Conservation (phyloP, 1,140 invertebrate species). For the Drosophila littoralis region DNA sequence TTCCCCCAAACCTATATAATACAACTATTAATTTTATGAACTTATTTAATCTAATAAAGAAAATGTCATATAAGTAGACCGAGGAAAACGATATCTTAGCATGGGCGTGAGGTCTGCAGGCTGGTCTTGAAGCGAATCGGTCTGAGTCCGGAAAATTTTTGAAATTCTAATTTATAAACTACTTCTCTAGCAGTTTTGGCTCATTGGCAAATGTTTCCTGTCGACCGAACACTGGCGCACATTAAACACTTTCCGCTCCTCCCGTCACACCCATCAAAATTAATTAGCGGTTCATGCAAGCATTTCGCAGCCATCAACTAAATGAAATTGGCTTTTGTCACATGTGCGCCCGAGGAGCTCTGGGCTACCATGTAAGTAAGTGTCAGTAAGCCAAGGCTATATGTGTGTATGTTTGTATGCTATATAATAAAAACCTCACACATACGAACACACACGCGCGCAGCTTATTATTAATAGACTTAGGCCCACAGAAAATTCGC, state of each 20-base stretch:
- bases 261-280: slow-evolving; percentile 19
- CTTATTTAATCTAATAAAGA: too few species aligned
- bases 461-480: slow-evolving; percentile 55
- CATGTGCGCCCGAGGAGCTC: slow-evolving; percentile 24
- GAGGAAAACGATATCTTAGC: too few species aligned
- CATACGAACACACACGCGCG: slow-evolving; percentile 12
- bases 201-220: neutral
- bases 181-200: neutral
- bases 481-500: slow-evolving; percentile 25
- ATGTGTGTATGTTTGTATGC: slow-evolving; percentile 18
- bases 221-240: neutral
- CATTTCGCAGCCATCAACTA: slow-evolving; percentile 44
- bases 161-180: slow-evolving; percentile 12
- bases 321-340: slow-evolving; percentile 61
- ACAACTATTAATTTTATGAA: too few species aligned
- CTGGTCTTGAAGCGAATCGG: neutral
- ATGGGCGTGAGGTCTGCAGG: too few species aligned
- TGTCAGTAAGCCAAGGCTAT: slow-evolving; percentile 40
- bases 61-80: too few species aligned
- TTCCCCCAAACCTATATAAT: too few species aligned
- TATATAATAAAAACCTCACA: slow-evolving; percentile 34
- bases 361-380: slow-evolving; percentile 23
- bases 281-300: slow-evolving; percentile 47
- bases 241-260: neutral
- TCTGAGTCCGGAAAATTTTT: neutral